A percentile compares a stretch with the other conserved stretches of the same genome.
phyloP scores from a whole-genome alignment of 2,797 vertebrate genomes.

The Anomalospiza imberbis region DNA sequence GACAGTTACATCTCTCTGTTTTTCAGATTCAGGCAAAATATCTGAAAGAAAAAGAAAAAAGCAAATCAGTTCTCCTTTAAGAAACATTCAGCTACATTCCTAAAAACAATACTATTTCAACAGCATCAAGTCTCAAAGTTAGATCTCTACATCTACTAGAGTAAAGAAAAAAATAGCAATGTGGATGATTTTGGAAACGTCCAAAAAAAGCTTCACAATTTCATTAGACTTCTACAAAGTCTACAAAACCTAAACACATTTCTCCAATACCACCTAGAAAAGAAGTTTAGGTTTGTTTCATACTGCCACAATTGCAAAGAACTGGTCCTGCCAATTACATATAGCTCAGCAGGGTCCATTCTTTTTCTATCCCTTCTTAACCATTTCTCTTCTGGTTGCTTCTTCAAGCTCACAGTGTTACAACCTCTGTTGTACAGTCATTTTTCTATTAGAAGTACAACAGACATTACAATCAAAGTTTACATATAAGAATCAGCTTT shows the following conservation, averaged over 20 bases:
- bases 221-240: neutral
- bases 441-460: neutral
- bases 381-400: neutral
- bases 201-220: neutral
- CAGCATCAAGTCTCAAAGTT: neutral
- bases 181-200: neutral
- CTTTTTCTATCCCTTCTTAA: neutral
- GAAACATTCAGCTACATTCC: neutral
- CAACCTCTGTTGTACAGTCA: neutral
- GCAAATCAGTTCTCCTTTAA: neutral
- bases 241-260: neutral
- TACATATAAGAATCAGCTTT: neutral
- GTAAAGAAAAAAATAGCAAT: neutral
- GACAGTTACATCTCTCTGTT: constrained; percentile 79
- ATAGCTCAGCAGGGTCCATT: neutral
- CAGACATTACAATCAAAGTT: neutral
- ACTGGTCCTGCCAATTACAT: neutral
- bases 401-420: neutral
- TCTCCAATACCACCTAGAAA: neutral
- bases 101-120: neutral
- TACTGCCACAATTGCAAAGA: neutral
- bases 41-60: constrained; percentile 72
- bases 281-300: neutral
- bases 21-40: constrained; percentile 80
- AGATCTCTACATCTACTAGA: neutral